Evolutionary conservation across 2,797 vertebrate genomes (phyloP).

Genomic region (Fistularia tabacaria): DNA sequence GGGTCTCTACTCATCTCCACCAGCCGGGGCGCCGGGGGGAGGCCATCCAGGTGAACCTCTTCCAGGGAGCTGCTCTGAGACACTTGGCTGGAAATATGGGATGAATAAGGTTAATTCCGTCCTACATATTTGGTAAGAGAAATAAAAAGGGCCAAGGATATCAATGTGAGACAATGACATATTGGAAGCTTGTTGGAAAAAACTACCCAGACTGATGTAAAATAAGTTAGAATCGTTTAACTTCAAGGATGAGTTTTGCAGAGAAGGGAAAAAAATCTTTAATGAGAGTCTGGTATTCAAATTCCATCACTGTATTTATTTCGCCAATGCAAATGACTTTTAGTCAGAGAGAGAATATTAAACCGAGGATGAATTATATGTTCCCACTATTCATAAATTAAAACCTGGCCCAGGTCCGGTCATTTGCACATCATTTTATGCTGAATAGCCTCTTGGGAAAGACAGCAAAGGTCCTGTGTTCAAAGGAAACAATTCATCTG

Average conservation of each 20-base stretch:
- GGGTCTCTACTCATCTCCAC: constrained; percentile 97
- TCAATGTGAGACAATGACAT: no score
- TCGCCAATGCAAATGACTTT: constrained; percentile 12
- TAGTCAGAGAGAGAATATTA: constrained; percentile 17
- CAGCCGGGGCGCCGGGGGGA: constrained; percentile 87
- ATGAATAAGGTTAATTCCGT: background rate
- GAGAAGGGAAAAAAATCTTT: background rate
- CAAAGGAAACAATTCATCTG: background rate
- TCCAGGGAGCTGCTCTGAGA: constrained; percentile 90
- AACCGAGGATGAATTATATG: constrained; percentile 17
- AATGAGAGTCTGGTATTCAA: constrained; percentile 11
- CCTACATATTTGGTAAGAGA: background rate
- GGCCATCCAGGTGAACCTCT: constrained; percentile 86
- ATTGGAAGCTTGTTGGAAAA: no score
- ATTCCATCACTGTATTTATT: constrained; percentile 15
- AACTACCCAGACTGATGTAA: background rate
- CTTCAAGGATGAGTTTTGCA: constrained; percentile 1
- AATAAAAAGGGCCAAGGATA: background rate
- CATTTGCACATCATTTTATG: constrained; percentile 22
- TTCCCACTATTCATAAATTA: constrained; percentile 35
- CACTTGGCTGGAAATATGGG: constrained; percentile 79
- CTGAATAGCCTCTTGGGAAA: constrained; percentile 31
- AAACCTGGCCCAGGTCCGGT: constrained; percentile 26
- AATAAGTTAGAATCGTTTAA: constrained; percentile 18
- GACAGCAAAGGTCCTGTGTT: constrained; percentile 10